Conservation (phyloP, 2,113 vertebrate genomes). For the Butorides virescens region DNA sequence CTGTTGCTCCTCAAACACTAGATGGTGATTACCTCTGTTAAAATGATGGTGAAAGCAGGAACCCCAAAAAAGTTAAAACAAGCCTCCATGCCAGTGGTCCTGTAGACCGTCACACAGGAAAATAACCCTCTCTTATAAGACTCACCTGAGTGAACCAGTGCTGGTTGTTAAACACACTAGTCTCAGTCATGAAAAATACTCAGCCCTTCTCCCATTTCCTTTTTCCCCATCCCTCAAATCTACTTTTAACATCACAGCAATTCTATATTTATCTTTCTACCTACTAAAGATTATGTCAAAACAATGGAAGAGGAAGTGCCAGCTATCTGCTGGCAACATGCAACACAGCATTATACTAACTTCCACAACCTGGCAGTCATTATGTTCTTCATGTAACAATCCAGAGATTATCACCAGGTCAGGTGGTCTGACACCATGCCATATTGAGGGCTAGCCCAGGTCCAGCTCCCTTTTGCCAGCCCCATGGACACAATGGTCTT, state of each 20-base stretch:
- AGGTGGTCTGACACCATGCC: background rate
- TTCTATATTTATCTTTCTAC: background rate
- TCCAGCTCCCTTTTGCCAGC: background rate
- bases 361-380: background rate
- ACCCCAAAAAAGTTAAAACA: background rate
- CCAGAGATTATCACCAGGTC: background rate
- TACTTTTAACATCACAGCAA: background rate
- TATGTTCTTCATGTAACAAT: background rate
- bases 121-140: background rate
- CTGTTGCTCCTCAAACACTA: background rate
- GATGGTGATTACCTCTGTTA: background rate
- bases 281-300: background rate
- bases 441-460: background rate
- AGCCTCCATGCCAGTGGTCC: background rate
- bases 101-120: background rate
- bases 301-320: background rate
- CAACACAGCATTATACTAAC: background rate
- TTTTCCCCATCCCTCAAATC: background rate
- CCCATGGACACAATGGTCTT: background rate
- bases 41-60: background rate
- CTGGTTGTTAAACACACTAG: background rate
- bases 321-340: background rate
- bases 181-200: background rate
- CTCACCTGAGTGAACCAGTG: background rate
- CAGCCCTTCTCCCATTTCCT: background rate